These are phyloP conservation scores for Odocoileus virginianus DNA, from an alignment of 2,113 vertebrate species.

Conservation along the genomic window DNA sequence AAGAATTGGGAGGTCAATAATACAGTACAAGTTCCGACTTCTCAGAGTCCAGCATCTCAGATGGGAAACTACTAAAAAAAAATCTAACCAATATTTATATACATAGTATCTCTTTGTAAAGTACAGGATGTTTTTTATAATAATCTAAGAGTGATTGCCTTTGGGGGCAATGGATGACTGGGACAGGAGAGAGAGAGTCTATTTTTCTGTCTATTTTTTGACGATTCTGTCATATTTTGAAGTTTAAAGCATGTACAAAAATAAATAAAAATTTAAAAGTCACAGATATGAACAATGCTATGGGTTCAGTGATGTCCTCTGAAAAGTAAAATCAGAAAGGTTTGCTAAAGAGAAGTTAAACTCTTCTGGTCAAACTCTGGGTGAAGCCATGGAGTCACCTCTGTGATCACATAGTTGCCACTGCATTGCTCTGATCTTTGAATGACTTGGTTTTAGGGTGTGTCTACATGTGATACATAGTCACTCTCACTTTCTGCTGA, in stretches of 20 bases:
- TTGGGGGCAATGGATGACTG: not conserved
- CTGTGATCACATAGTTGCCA: not conserved
- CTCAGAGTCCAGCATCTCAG: not conserved
- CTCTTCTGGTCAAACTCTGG: not conserved
- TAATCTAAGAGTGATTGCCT: not conserved
- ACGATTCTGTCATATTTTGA: not conserved
- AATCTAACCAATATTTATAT: not conserved
- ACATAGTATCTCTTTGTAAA: not conserved
- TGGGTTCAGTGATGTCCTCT: not conserved
- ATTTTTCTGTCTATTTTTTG: not conserved
- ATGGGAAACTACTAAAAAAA: not conserved
- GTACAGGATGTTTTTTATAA: not conserved
- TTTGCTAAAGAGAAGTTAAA: not conserved
- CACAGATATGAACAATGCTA: not conserved
- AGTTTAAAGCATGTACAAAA: not conserved
- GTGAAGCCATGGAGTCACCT: not conserved
- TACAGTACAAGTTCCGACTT: not conserved
- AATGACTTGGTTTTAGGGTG: not conserved
- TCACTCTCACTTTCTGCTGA: not conserved
- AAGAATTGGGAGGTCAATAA: not conserved
- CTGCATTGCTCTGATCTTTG: not conserved
- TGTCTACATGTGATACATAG: not conserved
- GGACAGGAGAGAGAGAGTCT: not conserved
- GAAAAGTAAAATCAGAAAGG: constrained; percentile 6
- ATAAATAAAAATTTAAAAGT: not conserved